A percentile compares a stretch with the other conserved stretches of the same genome.
Evolutionary conservation across 2,113 vertebrate species (phyloP).

Genomic region (Hipposideros armiger): DNA sequence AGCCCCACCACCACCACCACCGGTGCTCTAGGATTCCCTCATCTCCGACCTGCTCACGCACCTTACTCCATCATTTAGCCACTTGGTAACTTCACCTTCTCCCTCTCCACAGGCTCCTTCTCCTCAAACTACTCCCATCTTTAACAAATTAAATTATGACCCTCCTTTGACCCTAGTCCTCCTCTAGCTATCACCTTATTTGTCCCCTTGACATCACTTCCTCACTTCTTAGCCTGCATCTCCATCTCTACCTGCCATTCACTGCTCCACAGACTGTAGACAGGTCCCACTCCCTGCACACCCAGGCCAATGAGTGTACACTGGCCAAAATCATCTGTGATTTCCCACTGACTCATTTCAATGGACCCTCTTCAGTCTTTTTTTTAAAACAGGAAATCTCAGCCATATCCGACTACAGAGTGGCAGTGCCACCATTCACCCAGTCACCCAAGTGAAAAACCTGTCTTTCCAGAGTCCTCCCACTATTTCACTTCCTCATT

Average conservation of each 20-base stretch:
- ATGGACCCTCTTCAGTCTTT: background rate
- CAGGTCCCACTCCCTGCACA: background rate
- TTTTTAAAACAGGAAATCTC: constrained; percentile 4
- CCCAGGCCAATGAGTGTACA: background rate
- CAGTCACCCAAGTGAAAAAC: background rate
- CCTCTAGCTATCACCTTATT: background rate
- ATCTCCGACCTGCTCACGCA: background rate
- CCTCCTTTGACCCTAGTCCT: background rate
- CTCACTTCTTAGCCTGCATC: background rate
- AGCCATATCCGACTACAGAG: background rate
- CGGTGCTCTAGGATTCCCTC: background rate
- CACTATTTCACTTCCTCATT: constrained; percentile 22
- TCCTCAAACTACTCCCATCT: background rate
- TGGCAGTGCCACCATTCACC: background rate
- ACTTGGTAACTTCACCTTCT: background rate
- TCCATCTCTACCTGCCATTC: background rate
- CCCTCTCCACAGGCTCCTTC: background rate
- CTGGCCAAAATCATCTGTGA: background rate
- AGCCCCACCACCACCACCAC: background rate
- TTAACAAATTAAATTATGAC: background rate
- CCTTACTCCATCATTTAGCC: background rate
- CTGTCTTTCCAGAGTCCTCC: background rate
- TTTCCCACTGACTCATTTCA: background rate
- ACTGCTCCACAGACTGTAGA: background rate
- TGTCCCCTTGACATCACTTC: background rate